Evolutionary conservation across 30 jellyfish, hydroid and myxozoan species (phyloP), one percentile per base, ranked within the genome.

Genomic region (Rhopilema esculentum): DNA sequence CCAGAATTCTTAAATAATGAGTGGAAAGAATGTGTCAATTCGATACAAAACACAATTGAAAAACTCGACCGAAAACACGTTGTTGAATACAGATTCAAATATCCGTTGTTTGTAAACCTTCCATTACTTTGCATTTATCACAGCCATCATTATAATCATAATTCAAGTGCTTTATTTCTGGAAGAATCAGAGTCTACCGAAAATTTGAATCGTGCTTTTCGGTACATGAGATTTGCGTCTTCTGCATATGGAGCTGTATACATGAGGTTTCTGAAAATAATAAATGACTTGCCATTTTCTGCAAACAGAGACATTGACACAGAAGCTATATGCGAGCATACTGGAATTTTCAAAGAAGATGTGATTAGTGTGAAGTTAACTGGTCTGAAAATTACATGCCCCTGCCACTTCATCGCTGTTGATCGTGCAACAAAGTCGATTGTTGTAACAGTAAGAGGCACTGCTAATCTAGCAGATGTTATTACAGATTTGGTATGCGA

Each of bases 201-300:
- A 15, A 51, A 69, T 20, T 9, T 70, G 25, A 71, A 71, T 18
- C 27, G 27, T 83, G 86, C 92, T 48, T 61, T 70, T 50, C 92
- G 83, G 9, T 83, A 70, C 30, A 83, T 83, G 92, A 70, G 83
- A 61, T 83, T 83, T 83, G 92, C 92, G 27, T 70, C 92, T 0
- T 28, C 92, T 0, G 92, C 92, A 17, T 83, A 83, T 25, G 92
- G 92, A 0, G 92, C 92, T 21, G 92, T 72, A 21, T 83, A 83
- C 63, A 83, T 83, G 92, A 49, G 86, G 24, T 83, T 83, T 28
- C 50, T 83, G 27, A 30, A 71, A 9, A 83, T 83, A 21, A 83
- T 83, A 12, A 71, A 53, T 27, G 86, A 83, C 52, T 40, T 83
- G 61, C 92, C 92, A n/a, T 25, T 83, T 15, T n/a, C 75, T 0